These are phyloP conservation scores for Tyto alba DNA, from an alignment of 2,113 vertebrate genomes.

Conservation along the genomic window DNA sequence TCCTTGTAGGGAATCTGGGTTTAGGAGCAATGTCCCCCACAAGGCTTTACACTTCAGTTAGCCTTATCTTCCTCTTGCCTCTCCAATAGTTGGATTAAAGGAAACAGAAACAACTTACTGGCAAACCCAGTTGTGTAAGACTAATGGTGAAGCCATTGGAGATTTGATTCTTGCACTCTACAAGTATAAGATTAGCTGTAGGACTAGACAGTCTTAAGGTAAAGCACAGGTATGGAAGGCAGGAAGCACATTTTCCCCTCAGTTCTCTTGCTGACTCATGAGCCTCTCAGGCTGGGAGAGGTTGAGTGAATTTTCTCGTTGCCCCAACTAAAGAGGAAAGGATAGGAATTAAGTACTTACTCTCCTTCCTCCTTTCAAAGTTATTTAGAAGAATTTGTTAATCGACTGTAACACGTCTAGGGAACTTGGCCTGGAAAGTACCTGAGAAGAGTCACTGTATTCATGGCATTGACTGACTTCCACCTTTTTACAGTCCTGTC, in stretches of 20 bases:
- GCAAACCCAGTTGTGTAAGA: neutral
- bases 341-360: neutral
- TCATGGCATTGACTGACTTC: neutral
- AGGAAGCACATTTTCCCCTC: neutral
- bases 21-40: neutral
- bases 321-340: neutral
- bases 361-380: neutral
- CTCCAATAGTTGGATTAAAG: neutral
- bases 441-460: neutral
- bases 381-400: neutral
- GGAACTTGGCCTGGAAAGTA: neutral
- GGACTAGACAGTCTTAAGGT: neutral
- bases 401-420: neutral
- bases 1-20: neutral
- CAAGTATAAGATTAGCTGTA: neutral
- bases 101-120: neutral
- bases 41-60: neutral
- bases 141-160: neutral
- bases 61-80: neutral
- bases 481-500: slow-evolving; percentile 77
- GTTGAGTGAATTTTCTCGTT: neutral
- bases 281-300: neutral
- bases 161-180: neutral
- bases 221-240: neutral
- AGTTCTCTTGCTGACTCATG: neutral